Conservation (phyloP, 2,113 vertebrate species). For the Dendrocopos noguchii region DNA sequence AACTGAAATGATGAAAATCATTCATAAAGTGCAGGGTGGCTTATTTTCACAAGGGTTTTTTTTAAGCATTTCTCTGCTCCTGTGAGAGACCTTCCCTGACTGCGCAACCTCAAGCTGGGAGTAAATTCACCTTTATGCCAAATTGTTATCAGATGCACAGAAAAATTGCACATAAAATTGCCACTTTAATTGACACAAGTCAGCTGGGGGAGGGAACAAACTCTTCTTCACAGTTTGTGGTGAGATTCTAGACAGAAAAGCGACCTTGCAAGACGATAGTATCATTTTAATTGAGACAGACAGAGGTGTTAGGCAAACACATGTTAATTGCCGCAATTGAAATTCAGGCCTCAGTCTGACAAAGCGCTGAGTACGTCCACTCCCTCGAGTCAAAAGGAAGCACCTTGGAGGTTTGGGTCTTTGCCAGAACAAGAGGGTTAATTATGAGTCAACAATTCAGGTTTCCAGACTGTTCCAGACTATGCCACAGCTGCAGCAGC, state of each 20-base stretch:
- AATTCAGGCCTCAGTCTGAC: slow-evolving; percentile 52
- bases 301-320: slow-evolving; percentile 47
- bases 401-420: slow-evolving; percentile 51
- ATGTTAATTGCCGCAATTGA: slow-evolving; percentile 35
- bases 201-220: neutral
- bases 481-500: neutral
- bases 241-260: slow-evolving; percentile 44
- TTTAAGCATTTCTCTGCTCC: neutral
- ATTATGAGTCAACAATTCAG: slow-evolving; percentile 36
- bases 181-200: slow-evolving; percentile 45
- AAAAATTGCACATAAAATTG: slow-evolving; percentile 41
- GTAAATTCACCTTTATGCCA: neutral
- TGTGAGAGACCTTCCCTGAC: neutral
- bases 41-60: neutral
- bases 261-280: slow-evolving; percentile 47
- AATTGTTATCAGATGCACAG: neutral
- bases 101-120: neutral
- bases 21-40: neutral
- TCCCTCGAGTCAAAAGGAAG: slow-evolving; percentile 59
- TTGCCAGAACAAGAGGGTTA: slow-evolving; percentile 35
- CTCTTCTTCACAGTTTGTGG: neutral
- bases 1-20: neutral
- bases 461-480: slow-evolving; percentile 51
- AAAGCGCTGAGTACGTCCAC: slow-evolving; percentile 13
- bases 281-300: slow-evolving; percentile 67